Evolutionary conservation across 64 coral and sea anemone genomes (phyloP).

Genomic region (Astreopora myriophthalma): DNA sequence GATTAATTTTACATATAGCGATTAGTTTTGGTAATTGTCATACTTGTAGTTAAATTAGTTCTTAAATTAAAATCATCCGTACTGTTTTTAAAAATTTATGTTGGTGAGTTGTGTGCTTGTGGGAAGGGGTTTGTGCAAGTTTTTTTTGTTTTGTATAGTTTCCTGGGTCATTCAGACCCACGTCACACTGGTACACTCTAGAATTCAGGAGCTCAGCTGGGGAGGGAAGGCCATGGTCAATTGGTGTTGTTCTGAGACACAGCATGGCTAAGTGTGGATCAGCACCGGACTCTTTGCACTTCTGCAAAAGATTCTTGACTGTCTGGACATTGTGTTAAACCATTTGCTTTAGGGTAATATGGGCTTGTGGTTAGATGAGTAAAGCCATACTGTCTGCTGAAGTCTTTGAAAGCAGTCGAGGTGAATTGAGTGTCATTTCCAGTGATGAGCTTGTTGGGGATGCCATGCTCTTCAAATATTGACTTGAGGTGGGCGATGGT

Average conservation of each 20-base stretch:
- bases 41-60: too few species aligned
- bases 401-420: slow-evolving; percentile 31
- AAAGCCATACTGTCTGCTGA: slow-evolving; percentile 61
- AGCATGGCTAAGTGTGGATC: slow-evolving; percentile 78
- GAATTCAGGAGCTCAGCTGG: slow-evolving; percentile 61
- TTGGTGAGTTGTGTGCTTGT: too few species aligned
- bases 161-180: too few species aligned
- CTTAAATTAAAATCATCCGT: too few species aligned
- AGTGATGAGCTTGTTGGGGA: slow-evolving; percentile 42
- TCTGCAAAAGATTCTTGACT: slow-evolving; percentile 61
- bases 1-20: too few species aligned
- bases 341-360: slow-evolving; percentile 15
- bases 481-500: slow-evolving; percentile 36
- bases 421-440: slow-evolving; percentile 54
- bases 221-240: slow-evolving; percentile 53
- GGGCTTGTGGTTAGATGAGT: not conserved
- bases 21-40: too few species aligned
- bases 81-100: too few species aligned
- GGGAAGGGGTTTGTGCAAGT: too few species aligned
- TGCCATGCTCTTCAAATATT: slow-evolving; percentile 55
- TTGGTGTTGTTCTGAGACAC: slow-evolving; percentile 57
- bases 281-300: slow-evolving; percentile 74
- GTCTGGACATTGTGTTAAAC: slow-evolving; percentile 45
- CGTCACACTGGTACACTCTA: slow-evolving; percentile 14
- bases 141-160: too few species aligned